Percentiles rank a stretch among this genome's conserved stretches.
phyloP scores from a whole-genome alignment of 2,797 vertebrate species.

The Tokudaia muenninki region DNA sequence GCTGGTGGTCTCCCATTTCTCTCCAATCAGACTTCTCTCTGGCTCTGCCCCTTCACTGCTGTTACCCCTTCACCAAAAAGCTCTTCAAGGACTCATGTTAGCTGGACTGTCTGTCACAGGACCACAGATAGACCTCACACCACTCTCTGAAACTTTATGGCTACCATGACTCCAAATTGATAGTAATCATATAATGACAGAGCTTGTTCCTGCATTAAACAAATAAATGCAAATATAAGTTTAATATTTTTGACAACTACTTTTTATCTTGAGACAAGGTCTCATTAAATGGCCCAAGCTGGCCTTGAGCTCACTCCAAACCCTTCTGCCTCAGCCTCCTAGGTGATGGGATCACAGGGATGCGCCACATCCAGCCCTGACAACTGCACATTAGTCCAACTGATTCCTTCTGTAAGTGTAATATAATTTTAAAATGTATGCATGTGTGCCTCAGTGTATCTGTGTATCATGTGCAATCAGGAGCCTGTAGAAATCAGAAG shows the following conservation, averaged over 20 bases:
- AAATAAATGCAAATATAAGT: not conserved
- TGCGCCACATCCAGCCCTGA: not conserved
- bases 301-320: not conserved
- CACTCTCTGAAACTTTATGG: not conserved
- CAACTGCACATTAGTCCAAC: not conserved
- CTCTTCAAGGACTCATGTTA: not conserved
- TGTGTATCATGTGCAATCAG: not conserved
- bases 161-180: not conserved
- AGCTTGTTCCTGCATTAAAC: not conserved
- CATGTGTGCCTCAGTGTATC: not conserved
- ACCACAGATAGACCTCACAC: not conserved
- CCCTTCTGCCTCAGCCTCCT: not conserved
- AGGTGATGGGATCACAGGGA: not conserved
- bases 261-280: not conserved
- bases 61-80: not conserved
- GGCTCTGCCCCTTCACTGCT: not conserved
- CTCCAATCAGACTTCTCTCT: not conserved
- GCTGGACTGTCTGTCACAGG: not conserved
- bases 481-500: not conserved
- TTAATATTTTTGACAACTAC: not conserved
- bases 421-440: not conserved
- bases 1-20: not conserved
- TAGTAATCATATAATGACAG: not conserved
- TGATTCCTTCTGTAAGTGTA: not conserved
- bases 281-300: not conserved